Evolutionary conservation across 2,797 vertebrate species (phyloP).

Genomic region (Chloroceryle amazona): DNA sequence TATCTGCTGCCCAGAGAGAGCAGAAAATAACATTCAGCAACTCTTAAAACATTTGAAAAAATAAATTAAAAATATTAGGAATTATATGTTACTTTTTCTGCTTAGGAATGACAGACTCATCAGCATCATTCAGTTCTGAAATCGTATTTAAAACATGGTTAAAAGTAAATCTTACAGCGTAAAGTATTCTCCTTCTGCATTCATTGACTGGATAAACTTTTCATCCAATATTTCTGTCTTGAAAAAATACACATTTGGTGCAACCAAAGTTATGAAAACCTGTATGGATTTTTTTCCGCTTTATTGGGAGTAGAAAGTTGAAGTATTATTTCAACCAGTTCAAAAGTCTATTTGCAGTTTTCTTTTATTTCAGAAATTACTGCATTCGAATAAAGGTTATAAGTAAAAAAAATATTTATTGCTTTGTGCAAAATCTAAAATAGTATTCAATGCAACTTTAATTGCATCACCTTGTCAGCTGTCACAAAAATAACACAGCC

Average conservation of each 20-base stretch:
- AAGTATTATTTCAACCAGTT: neutral
- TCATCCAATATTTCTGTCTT: neutral
- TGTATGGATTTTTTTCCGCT: neutral
- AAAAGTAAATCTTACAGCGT: neutral
- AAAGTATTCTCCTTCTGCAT: neutral
- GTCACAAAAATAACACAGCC: neutral
- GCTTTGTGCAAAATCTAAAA: neutral
- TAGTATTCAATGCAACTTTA: neutral
- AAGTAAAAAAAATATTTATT: neutral
- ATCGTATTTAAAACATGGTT: neutral
- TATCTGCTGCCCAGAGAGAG: neutral
- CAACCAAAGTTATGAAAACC: neutral
- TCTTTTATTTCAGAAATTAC: neutral
- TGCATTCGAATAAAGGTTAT: neutral
- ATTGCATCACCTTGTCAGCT: neutral
- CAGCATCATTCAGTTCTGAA: neutral
- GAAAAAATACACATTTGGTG: neutral
- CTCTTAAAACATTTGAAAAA: neutral
- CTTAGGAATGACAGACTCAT: neutral
- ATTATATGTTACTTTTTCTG: neutral
- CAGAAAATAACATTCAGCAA: neutral
- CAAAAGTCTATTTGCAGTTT: neutral
- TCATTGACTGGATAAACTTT: neutral
- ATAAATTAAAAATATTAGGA: neutral
- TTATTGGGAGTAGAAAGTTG: neutral